Base-by-base conservation (phyloP, 2,888 invertebrate genomes). In the Leucoptera coffeella region DNA sequence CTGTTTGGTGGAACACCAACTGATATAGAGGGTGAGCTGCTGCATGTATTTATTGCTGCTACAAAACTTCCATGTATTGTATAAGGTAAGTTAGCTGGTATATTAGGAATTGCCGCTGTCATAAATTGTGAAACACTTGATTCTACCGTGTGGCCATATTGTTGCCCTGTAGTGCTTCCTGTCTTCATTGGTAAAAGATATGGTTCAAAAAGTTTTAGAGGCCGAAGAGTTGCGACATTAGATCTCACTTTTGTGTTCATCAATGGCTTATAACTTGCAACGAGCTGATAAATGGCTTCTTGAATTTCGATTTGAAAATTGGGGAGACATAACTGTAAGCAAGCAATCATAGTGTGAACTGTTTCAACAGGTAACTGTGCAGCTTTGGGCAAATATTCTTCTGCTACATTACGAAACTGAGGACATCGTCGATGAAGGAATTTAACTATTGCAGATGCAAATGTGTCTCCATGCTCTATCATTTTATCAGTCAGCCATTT, bases 401-500 rank as follows among this genome's bases (percentile, higher is more conserved):
- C 89, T 35, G 87, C 84, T 11, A 77, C 75, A 37, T 81, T 79
- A 3, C 82, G 74, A n/a, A n/a, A n/a, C 52, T 88, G 91, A 0
- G 95, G 94, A 43, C 91, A 93, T 35, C 95, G 75, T 34, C 93
- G 75, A 50, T 90, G 89, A 26, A 92, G 60, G 47, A 91, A 92
- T 49, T 91, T 91, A 3, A 92, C 80, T 58, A 88, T 85, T 2
- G 88, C 86, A 2, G 80, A 78, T 4, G 91, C 81, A 46, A 92
- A 92, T n/a, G 78, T 74, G 51, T 90, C 96, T 11, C 94, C 94
- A 53, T 96, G 93, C 43, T 96, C 96, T 34, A 88, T 74, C 32
- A 97, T 90, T 65, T 99, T 97, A 50, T 99, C 99, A 1, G 89
- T 84, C 9, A 99, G 67, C 97, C 99, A 99, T 54, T 99, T 99